Evolutionary conservation across 2,888 invertebrate species (phyloP).

Genomic region (Scaptomyza tumidula): DNA sequence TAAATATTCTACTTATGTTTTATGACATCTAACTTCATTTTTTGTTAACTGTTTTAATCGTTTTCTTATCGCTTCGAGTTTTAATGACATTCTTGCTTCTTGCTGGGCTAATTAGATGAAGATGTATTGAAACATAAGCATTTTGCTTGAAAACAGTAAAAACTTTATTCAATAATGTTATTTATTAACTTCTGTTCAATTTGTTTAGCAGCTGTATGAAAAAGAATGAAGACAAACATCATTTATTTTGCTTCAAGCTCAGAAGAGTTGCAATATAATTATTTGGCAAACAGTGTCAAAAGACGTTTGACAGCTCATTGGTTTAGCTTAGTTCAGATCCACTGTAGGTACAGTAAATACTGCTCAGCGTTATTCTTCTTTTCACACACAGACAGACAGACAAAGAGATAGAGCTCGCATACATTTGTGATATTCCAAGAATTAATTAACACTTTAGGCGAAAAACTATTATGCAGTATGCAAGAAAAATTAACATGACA

Average conservation of each 20-base stretch:
- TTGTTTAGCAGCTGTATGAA: too few species aligned
- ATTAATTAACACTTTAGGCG: slow-evolving; percentile 77
- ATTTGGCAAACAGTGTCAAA: background rate
- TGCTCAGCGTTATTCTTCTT: too few species aligned
- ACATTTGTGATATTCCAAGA: slow-evolving; percentile 70
- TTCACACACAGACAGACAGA: background rate
- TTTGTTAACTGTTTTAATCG: slow-evolving; percentile 57
- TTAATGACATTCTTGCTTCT: too few species aligned
- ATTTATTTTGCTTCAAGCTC: background rate
- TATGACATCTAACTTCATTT: slow-evolving; percentile 28
- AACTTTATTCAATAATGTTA: too few species aligned
- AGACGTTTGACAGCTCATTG: slow-evolving; percentile 1
- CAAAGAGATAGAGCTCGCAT: background rate
- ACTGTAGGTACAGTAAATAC: background rate
- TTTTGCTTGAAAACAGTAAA: too few species aligned
- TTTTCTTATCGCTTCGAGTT: slow-evolving; percentile 69
- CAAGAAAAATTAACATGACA: slow-evolving; percentile 79
- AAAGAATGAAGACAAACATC: background rate
- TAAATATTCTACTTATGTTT: slow-evolving; percentile 27
- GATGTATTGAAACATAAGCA: too few species aligned
- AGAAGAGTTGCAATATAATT: background rate
- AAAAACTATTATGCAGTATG: slow-evolving; percentile 75
- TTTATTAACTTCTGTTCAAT: too few species aligned
- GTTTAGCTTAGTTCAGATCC: slow-evolving; percentile 7
- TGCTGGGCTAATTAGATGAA: too few species aligned